These are phyloP conservation scores for Nesidiocoris tenuis DNA, from an alignment of 2,888 invertebrate genomes.

Conservation along the genomic window DNA sequence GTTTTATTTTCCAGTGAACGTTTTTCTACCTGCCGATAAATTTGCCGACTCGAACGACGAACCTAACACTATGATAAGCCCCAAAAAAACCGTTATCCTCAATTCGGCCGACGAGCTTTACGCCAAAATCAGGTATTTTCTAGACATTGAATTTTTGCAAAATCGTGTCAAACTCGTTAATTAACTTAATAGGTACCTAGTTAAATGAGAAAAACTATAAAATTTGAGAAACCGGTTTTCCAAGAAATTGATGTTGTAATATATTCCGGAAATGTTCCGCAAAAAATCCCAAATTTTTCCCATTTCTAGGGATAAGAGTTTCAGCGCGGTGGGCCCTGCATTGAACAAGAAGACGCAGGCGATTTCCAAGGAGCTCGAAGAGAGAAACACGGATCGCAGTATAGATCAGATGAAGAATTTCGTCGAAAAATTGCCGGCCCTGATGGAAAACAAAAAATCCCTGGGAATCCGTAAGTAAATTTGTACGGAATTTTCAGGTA, in stretches of 20 bases:
- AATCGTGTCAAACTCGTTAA: not conserved
- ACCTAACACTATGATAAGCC: constrained; percentile 61
- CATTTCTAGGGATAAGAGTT: constrained; percentile 76
- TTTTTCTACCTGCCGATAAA: constrained; percentile 80
- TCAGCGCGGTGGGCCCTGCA: constrained; percentile 83
- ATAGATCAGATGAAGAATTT: constrained; percentile 95
- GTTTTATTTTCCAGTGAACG: constrained; percentile 61
- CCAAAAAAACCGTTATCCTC: constrained; percentile 74
- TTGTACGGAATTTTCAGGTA: too few relatives aligned
- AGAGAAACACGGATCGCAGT: constrained; percentile 74
- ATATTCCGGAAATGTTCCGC: not conserved
- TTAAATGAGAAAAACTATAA: not conserved
- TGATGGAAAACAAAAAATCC: constrained; percentile 82
- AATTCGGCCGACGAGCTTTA: constrained; percentile 88
- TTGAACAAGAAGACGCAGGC: constrained; percentile 83
- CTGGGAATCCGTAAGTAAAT: constrained; percentile 66
- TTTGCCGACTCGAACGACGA: constrained; percentile 71
- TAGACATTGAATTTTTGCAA: not conserved
- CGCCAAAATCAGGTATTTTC: constrained; percentile 66
- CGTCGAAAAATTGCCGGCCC: constrained; percentile 77
- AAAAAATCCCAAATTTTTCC: not conserved
- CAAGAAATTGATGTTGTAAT: not conserved
- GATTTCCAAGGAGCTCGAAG: constrained; percentile 81
- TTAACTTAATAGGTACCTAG: not conserved
- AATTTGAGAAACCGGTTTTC: not conserved